A percentile compares a stretch with the other conserved stretches of the same genome.
These are phyloP conservation scores for Athene cunicularia DNA, from an alignment of 2,113 vertebrate genomes.

Conservation along the genomic window DNA sequence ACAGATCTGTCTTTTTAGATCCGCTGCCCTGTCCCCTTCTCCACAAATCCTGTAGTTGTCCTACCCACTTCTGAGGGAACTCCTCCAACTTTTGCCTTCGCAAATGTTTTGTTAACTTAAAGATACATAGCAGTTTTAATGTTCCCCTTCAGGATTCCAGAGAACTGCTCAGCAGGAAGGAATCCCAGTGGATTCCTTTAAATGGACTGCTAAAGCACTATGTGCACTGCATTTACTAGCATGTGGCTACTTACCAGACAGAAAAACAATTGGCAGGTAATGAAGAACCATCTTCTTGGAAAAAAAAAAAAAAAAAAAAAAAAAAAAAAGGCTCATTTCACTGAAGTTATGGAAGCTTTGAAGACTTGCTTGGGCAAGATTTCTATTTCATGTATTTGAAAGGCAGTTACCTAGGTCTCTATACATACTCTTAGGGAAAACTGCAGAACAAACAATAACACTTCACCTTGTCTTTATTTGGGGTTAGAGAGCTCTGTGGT, in stretches of 20 bases:
- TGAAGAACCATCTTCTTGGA: background rate
- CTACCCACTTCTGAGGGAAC: background rate
- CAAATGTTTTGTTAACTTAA: background rate
- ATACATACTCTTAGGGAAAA: background rate
- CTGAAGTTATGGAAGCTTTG: conserved; percentile 46
- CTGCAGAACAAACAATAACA: background rate
- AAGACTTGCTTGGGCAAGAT: conserved; percentile 61
- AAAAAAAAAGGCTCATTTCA: conserved; percentile 46
- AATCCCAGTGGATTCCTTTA: background rate
- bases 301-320: background rate
- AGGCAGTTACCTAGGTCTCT: background rate
- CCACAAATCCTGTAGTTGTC: background rate
- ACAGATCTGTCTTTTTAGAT: background rate
- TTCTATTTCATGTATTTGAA: conserved; percentile 49
- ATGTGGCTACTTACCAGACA: background rate
- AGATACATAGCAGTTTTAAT: background rate
- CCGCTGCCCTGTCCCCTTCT: background rate
- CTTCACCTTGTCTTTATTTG: background rate
- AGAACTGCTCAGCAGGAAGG: background rate
- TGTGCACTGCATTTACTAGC: background rate
- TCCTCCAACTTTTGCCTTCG: background rate
- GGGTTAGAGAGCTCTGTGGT: background rate
- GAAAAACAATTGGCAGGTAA: background rate
- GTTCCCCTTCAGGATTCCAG: background rate
- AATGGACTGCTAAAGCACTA: background rate